Base-by-base conservation (phyloP, 2,113 vertebrate species). In the Verasper variegatus region DNA sequence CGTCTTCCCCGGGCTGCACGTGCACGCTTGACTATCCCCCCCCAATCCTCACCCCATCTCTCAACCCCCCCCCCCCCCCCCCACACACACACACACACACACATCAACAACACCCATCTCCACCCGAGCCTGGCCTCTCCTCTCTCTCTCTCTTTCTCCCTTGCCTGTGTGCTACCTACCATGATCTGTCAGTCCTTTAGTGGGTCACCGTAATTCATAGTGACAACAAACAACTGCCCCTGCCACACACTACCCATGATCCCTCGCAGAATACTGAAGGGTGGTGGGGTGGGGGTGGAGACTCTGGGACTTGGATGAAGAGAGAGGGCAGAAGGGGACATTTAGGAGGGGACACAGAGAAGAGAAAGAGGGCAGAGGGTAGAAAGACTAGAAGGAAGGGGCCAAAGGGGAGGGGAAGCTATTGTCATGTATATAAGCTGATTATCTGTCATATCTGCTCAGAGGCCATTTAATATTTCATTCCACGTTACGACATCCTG, bases 221-320 rank as follows among this genome's bases (percentile, higher is more conserved):
- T 91, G 93, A 93, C 91, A 92, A 90, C 89, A 93, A 92, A 88
- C 88, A 92, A 92, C 87, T 92, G 88, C 66, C 76, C 80, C 70
- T 80, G 71, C 64, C 71, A 74, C 61, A 84, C 67, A 80, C 81
- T 72, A 78, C 74, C 80, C 85, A 81, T 78, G 79, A 90, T 77
- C 78, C 76, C 86, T 81, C 78, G 83, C 77, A 68, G 54, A 69
- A 64, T 59, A 61, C 55, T 61, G 20, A 54, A 37, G 31, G 20
- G 11, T 37, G 42, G 52, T 21, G 45, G 31, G 2, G 18, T 2
- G 56, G 64, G 65, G 65, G 1, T 11, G 26, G n/a, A 21, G 74
- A 24, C 27, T 27, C 21, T 27, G 60, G 49, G 27, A 37, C 31
- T 31, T 66, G 47, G 49, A 61, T 49, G 52, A 67, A 58, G 61